Conservation (phyloP, 2,888 invertebrate species). For the Volucella inanis region DNA sequence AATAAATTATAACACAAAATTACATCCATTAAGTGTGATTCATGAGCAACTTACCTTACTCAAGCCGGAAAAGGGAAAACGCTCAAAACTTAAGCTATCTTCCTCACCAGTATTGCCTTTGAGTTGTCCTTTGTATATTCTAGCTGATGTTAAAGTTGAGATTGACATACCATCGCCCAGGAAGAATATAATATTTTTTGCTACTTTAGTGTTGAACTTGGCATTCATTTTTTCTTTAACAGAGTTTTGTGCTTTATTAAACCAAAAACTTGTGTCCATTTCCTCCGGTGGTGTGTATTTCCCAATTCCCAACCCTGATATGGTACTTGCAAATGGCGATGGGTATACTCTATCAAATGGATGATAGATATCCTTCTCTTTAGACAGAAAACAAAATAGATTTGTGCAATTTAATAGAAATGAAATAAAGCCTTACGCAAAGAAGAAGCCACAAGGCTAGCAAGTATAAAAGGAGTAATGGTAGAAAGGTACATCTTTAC, state of each 20-base stretch:
- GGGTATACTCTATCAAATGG: not conserved
- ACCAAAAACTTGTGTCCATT: conserved; percentile 77
- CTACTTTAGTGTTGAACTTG: conserved; percentile 68
- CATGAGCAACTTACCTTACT: conserved; percentile 84
- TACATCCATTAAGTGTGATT: not conserved
- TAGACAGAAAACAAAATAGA: not conserved
- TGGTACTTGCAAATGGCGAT: not conserved
- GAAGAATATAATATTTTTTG: conserved; percentile 80
- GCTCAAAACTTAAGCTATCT: conserved; percentile 85
- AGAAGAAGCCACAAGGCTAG: conserved; percentile 17
- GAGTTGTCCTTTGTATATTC: conserved; percentile 87
- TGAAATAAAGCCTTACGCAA: conserved; percentile 30
- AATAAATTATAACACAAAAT: not conserved
- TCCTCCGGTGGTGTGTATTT: conserved; percentile 73
- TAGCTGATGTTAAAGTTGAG: conserved; percentile 87
- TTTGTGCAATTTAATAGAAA: not conserved
- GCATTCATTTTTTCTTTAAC: conserved; percentile 72
- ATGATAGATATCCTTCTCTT: conserved; percentile 44
- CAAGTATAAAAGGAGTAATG: not conserved
- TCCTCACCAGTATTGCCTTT: conserved; percentile 85
- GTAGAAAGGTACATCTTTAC: conserved; percentile 4
- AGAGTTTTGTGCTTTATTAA: conserved; percentile 77
- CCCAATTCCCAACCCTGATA: conserved; percentile 48
- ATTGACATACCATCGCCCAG: conserved; percentile 88
- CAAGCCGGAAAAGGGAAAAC: conserved; percentile 86